phyloP scores from a whole-genome alignment of 2,113 vertebrate species.

The Phrynosoma blainvillii region DNA sequence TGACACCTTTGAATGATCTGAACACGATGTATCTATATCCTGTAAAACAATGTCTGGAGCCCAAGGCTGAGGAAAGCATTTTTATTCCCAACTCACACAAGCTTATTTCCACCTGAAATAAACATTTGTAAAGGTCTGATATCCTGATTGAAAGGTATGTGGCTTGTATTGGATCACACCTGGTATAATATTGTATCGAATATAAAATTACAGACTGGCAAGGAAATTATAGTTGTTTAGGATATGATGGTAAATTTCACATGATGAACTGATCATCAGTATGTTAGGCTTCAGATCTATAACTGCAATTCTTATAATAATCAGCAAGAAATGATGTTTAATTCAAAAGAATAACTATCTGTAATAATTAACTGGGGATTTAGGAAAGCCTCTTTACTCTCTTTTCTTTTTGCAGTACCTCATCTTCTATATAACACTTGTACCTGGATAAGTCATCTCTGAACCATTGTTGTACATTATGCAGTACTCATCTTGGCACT shows the following conservation, averaged over 20 bases:
- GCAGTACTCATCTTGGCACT: conserved; percentile 10
- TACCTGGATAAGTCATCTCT: neutral
- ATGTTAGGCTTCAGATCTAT: neutral
- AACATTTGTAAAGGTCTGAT: neutral
- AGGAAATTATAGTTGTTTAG: too few relatives aligned
- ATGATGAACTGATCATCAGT: neutral
- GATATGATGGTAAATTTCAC: neutral
- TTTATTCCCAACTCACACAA: neutral
- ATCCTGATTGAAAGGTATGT: neutral
- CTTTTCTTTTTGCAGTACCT: neutral
- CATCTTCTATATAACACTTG: neutral
- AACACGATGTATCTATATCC: too few relatives aligned
- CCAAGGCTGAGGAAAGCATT: neutral
- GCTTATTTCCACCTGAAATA: neutral
- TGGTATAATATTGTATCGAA: neutral
- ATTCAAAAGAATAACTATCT: neutral
- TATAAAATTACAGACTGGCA: neutral
- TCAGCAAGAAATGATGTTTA: neutral
- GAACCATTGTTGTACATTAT: conserved; percentile 8
- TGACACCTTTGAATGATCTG: neutral
- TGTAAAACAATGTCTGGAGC: neutral
- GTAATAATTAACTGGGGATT: neutral
- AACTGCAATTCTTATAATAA: neutral
- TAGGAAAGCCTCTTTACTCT: neutral
- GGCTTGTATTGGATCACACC: neutral